A percentile compares a stretch with the other conserved stretches of the same genome.
Conservation (phyloP, 2,113 vertebrate genomes). For the Corvus moneduloides region DNA sequence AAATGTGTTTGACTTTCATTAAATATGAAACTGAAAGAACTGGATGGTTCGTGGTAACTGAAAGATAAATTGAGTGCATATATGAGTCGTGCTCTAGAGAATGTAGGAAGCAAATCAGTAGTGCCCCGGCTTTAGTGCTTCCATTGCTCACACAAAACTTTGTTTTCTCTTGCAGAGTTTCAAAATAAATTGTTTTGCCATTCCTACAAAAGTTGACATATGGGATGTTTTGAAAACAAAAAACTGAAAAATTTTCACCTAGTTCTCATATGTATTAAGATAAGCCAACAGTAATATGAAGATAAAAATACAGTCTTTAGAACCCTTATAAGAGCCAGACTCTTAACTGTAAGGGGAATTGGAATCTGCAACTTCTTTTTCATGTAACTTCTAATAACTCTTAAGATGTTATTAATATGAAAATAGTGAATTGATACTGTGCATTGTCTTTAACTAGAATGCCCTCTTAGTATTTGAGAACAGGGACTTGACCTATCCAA, state of each 20-base stretch:
- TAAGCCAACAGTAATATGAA: neutral
- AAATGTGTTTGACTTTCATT: neutral
- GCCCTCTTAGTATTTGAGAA: neutral
- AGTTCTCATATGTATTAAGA: neutral
- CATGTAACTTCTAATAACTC: neutral
- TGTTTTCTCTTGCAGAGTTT: neutral
- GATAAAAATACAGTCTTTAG: neutral
- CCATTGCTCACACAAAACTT: neutral
- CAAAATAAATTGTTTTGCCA: neutral
- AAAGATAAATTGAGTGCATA: neutral
- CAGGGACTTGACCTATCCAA: slow-evolving; percentile 39
- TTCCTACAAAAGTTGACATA: neutral
- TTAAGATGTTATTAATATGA: slow-evolving; percentile 23
- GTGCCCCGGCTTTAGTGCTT: neutral
- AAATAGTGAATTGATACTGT: neutral
- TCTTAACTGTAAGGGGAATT: neutral
- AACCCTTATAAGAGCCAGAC: neutral
- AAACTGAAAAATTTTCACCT: neutral
- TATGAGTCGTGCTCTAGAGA: neutral
- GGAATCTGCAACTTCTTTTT: neutral
- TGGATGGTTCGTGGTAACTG: neutral
- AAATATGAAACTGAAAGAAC: neutral
- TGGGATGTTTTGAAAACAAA: neutral
- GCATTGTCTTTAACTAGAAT: neutral
- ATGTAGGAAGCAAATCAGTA: neutral